Evolutionary conservation across 2,888 invertebrate species (phyloP).

Genomic region (Smittia sp.): DNA sequence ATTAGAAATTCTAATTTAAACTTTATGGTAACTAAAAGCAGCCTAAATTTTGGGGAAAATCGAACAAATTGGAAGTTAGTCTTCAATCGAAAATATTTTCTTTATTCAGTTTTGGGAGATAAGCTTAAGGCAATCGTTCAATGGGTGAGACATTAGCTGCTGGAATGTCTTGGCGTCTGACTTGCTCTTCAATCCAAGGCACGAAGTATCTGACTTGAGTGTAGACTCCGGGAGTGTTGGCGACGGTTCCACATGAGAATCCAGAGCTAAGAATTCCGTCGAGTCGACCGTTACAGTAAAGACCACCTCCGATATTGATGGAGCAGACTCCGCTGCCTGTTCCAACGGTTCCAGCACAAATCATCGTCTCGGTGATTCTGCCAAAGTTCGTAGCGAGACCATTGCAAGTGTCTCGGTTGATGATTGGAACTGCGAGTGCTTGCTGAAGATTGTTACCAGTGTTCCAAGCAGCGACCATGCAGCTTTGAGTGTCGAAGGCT

Average conservation of each 20-base stretch:
- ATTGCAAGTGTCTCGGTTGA: slow-evolving; percentile 40
- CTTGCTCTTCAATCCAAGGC: slow-evolving; percentile 41
- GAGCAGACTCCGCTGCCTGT: slow-evolving; percentile 31
- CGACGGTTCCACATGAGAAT: slow-evolving; percentile 29
- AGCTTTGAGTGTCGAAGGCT: slow-evolving; percentile 30
- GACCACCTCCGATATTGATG: slow-evolving; percentile 39
- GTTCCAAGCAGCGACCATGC: slow-evolving; percentile 42
- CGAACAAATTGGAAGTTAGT: too few species aligned
- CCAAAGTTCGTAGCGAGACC: slow-evolving; percentile 16
- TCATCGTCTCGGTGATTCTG: slow-evolving; percentile 31
- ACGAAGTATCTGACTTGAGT: slow-evolving; percentile 41
- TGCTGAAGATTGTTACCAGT: not conserved
- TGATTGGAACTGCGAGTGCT: slow-evolving; percentile 20
- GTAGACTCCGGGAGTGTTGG: slow-evolving; percentile 42
- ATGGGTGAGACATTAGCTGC: not conserved
- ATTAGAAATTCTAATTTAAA: too few species aligned
- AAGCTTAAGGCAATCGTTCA: slow-evolving; percentile 17
- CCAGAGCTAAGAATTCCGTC: slow-evolving; percentile 41
- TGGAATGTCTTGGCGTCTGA: slow-evolving; percentile 30
- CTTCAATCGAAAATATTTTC: too few species aligned
- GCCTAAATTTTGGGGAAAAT: too few species aligned
- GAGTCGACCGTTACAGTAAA: slow-evolving; percentile 42
- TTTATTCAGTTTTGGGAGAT: not conserved
- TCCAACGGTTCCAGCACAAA: slow-evolving; percentile 39
- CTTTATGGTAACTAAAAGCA: too few species aligned